A percentile compares a stretch with the other conserved stretches of the same genome.
phyloP scores from a whole-genome alignment of 2,888 invertebrate genomes.

The Glyphotaelius pellucidus region DNA sequence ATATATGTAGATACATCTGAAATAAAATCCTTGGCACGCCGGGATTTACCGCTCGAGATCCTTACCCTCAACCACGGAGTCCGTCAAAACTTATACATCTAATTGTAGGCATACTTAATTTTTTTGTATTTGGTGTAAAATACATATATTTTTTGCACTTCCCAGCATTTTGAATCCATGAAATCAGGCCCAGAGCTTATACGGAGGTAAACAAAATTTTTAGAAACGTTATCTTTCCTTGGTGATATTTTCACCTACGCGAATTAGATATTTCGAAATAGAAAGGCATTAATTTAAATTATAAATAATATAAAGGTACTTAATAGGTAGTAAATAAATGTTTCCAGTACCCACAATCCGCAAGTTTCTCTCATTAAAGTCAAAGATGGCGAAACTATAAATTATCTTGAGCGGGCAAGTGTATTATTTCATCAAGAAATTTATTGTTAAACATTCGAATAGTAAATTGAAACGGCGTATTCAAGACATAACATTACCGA shows the following conservation, averaged over 20 bases:
- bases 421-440: not conserved
- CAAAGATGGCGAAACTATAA: not conserved
- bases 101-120: too few relatives aligned
- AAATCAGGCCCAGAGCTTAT: not conserved
- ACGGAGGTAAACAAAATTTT: not conserved
- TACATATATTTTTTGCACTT: too few relatives aligned
- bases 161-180: not conserved
- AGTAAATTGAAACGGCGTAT: slow-evolving; percentile 16
- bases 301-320: too few relatives aligned
- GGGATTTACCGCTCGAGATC: too few relatives aligned
- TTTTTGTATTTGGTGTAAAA: too few relatives aligned
- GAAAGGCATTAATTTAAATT: not conserved
- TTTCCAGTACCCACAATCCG: not conserved
- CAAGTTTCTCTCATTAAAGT: not conserved
- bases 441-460: slow-evolving; percentile 11
- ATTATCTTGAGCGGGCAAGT: not conserved
- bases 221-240: not conserved
- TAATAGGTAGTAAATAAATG: not conserved
- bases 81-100: too few relatives aligned
- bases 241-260: not conserved
- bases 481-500: not conserved
- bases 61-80: too few relatives aligned
- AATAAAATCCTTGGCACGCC: too few relatives aligned
- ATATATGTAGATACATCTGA: too few relatives aligned
- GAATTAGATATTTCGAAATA: not conserved